These are phyloP conservation scores for Hassar affinis DNA, from an alignment of 2,113 vertebrate genomes.

Conservation along the genomic window DNA sequence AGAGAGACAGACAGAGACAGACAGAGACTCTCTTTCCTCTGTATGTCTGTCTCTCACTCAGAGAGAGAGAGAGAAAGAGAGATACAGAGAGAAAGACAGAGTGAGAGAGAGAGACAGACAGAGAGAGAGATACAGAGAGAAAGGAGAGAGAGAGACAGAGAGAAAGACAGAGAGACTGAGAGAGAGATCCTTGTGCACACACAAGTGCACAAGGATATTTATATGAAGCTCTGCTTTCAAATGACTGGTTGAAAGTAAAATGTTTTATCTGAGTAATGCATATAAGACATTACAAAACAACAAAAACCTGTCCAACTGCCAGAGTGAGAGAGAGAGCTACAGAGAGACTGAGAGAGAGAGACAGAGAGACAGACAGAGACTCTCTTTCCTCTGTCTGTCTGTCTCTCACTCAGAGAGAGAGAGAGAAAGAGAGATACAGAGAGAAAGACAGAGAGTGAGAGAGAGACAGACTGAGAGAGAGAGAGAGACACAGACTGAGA, in stretches of 20 bases:
- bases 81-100: too few species aligned
- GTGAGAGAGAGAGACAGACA: too few species aligned
- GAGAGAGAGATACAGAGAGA: too few species aligned
- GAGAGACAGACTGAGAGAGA: too few species aligned
- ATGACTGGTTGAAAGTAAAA: neutral
- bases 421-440: neutral
- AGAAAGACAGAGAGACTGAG: neutral
- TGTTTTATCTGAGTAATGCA: neutral
- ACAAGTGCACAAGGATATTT: neutral
- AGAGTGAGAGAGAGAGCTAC: neutral
- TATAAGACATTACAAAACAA: neutral
- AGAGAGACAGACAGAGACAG: too few species aligned
- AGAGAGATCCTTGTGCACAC: slow-evolving; percentile 18
- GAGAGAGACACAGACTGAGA: too few species aligned
- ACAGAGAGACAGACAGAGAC: neutral
- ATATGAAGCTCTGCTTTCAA: neutral
- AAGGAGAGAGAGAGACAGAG: too few species aligned
- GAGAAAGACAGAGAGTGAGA: too few species aligned
- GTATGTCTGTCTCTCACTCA: too few species aligned
- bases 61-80: neutral
- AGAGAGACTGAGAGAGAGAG: neutral
- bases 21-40: too few species aligned
- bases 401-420: too few species aligned
- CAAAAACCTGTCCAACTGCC: neutral
- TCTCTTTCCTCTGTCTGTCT: too few species aligned